Percentiles rank a stretch among this genome's conserved stretches.
These are phyloP conservation scores for Phragmatobia fuliginosa DNA, from an alignment of 2,888 invertebrate genomes.

Conservation along the genomic window DNA sequence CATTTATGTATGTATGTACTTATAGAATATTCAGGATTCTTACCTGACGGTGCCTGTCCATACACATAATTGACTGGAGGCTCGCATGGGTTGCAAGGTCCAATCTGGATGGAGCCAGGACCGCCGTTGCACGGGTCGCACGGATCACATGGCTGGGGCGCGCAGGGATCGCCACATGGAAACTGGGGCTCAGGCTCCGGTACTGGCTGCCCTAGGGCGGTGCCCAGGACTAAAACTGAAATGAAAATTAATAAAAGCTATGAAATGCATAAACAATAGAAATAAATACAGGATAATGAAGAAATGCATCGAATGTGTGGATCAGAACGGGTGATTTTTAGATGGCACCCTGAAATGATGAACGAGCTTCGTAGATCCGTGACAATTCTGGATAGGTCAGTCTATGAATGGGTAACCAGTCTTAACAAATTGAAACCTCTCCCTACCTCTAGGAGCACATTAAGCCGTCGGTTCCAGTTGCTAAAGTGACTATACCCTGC, in stretches of 20 bases:
- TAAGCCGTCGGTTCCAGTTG: no score
- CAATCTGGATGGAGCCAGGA: conserved; percentile 53
- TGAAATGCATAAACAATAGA: no score
- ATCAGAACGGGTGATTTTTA: no score
- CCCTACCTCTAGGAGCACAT: no score
- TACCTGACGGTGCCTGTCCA: conserved; percentile 70
- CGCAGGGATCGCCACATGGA: conserved; percentile 44
- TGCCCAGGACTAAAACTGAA: conserved; percentile 71
- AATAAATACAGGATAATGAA: no score
- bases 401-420: no score
- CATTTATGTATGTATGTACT: neutral
- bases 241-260: conserved; percentile 1
- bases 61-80: conserved; percentile 58
- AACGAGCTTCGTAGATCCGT: no score
- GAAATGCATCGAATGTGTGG: no score
- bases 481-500: no score
- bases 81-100: conserved; percentile 63
- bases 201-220: conserved; percentile 65
- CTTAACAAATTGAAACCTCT: no score
- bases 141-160: conserved; percentile 31
- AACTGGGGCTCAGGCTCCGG: conserved; percentile 54
- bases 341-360: no score
- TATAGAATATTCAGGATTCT: conserved; percentile 13
- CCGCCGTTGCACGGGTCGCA: conserved; percentile 20
- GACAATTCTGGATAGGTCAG: neutral